Conservation (phyloP, 2,113 vertebrate genomes). For the Bucco capensis region DNA sequence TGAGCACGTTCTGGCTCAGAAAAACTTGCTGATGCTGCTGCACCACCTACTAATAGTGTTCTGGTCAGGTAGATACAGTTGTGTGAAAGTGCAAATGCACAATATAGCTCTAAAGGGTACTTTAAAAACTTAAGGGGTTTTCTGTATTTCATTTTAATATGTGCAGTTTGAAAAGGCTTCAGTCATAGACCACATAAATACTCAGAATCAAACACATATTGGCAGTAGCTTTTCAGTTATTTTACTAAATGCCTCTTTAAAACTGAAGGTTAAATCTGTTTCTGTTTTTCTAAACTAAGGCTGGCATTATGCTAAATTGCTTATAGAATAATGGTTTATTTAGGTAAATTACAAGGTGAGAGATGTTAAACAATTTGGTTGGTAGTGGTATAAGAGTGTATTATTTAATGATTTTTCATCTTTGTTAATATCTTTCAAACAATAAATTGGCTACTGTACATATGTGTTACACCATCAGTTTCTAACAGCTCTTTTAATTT, state of each 20-base stretch:
- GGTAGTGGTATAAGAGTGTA: not conserved
- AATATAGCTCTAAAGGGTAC: not conserved
- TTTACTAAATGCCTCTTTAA: not conserved
- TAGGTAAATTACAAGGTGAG: not conserved
- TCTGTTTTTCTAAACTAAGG: not conserved
- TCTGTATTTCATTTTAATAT: not conserved
- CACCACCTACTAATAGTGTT: not conserved
- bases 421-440: constrained; percentile 12
- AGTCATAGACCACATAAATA: not conserved
- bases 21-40: not conserved
- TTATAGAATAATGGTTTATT: not conserved
- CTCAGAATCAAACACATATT: constrained; percentile 27
- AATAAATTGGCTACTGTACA: constrained; percentile 51
- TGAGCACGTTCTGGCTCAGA: not conserved
- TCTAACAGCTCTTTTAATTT: not conserved
- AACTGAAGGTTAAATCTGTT: not conserved
- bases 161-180: not conserved
- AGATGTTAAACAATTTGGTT: not conserved
- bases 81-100: not conserved
- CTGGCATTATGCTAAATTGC: not conserved
- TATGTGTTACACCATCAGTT: constrained; percentile 31
- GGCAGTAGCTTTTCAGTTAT: constrained; percentile 18
- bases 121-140: not conserved
- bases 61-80: not conserved
- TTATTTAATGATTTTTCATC: not conserved